A percentile compares a stretch with the other conserved stretches of the same genome.
Evolutionary conservation across 2,888 invertebrate genomes (phyloP).

Genomic region (Ennomos fuscantarius): DNA sequence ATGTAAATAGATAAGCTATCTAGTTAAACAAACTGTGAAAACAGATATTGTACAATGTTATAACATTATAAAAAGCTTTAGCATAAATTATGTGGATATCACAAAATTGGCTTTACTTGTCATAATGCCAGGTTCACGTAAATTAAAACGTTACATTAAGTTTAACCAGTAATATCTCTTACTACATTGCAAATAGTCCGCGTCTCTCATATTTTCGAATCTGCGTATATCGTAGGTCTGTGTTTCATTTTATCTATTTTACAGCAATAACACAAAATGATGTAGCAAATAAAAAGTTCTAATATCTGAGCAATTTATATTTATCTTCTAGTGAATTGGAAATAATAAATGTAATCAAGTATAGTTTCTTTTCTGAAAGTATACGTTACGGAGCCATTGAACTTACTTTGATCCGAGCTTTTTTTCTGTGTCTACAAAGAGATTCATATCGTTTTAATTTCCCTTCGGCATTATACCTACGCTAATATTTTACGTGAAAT

Average conservation of each 20-base stretch:
- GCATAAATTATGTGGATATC: too few relatives aligned
- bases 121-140: constrained; percentile 12
- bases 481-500: constrained; percentile 69
- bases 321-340: constrained; percentile 7
- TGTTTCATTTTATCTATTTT: constrained; percentile 11
- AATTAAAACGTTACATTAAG: constrained; percentile 15
- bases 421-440: constrained; percentile 56
- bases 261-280: constrained; percentile 8
- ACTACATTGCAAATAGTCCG: constrained; percentile 14
- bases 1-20: too few relatives aligned
- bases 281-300: constrained; percentile 3
- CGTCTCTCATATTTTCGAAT: constrained; percentile 12
- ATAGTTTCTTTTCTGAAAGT: constrained; percentile 8
- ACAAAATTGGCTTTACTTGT: constrained; percentile 6
- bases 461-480: constrained; percentile 67
- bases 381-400: constrained; percentile 23
- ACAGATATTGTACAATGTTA: too few relatives aligned
- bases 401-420: constrained; percentile 38
- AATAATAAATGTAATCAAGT: constrained; percentile 13
- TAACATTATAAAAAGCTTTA: too few relatives aligned
- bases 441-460: constrained; percentile 69
- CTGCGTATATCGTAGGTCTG: constrained; percentile 11
- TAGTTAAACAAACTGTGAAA: too few relatives aligned
- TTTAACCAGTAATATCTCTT: constrained; percentile 22
- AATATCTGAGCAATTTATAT: constrained; percentile 1